phyloP scores from a whole-genome alignment of 2,888 invertebrate species.

The Caenorhabditis japonica region DNA sequence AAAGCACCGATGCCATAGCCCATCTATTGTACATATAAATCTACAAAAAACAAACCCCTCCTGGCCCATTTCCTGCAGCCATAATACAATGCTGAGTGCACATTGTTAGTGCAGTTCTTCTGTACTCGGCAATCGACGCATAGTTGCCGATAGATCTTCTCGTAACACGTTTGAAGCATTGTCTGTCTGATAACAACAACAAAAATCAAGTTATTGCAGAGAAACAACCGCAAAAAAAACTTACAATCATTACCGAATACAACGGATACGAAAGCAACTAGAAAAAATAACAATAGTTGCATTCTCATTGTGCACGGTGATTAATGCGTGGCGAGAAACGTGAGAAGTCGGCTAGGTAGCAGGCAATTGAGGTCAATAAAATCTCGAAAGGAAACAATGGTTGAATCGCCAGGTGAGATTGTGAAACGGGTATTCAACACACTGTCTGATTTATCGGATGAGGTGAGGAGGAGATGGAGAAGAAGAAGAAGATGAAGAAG shows the following conservation, averaged over 20 bases:
- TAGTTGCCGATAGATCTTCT: constrained; percentile 72
- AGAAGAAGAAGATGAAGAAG: too few species aligned
- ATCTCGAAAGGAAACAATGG: constrained; percentile 39
- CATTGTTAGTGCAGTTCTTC: constrained; percentile 64
- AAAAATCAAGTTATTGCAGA: background rate
- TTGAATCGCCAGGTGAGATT: constrained; percentile 38
- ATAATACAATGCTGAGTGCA: constrained; percentile 67
- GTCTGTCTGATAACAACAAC: constrained; percentile 54
- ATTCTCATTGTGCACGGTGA: constrained; percentile 25
- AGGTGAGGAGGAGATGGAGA: constrained; percentile 30
- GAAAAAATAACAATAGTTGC: constrained; percentile 14
- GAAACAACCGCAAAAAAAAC: constrained; percentile 6
- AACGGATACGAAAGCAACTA: constrained; percentile 3
- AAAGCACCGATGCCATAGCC: too few species aligned
- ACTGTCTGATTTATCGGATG: constrained; percentile 40
- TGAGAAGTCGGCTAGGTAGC: constrained; percentile 36
- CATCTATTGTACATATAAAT: too few species aligned
- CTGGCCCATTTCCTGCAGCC: constrained; percentile 59
- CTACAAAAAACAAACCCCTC: constrained; percentile 36
- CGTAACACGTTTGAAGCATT: constrained; percentile 68
- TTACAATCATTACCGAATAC: constrained; percentile 39
- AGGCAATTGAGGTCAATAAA: constrained; percentile 44
- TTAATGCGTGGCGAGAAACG: constrained; percentile 15
- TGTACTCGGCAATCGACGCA: constrained; percentile 71
- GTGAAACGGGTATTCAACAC: constrained; percentile 42